Conservation (phyloP, 2,113 vertebrate genomes). For the Physeter macrocephalus region DNA sequence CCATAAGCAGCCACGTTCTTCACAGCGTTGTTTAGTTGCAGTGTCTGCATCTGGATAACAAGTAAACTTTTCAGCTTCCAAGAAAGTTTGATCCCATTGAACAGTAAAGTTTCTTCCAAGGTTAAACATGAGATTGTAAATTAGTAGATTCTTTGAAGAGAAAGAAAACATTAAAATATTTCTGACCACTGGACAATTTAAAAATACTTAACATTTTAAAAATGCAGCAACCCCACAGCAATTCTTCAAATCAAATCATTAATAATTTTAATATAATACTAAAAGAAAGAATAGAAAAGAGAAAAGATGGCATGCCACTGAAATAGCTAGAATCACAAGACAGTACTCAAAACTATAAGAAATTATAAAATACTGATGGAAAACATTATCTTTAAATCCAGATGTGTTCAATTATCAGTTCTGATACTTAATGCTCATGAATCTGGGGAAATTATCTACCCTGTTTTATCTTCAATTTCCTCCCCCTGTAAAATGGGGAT, state of each 20-base stretch:
- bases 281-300: background rate
- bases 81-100: conserved; percentile 27
- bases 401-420: background rate
- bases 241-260: background rate
- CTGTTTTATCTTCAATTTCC: background rate
- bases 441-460: background rate
- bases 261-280: background rate
- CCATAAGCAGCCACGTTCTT: conserved; percentile 44
- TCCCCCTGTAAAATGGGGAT: background rate
- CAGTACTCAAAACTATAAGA: background rate
- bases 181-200: background rate
- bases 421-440: background rate
- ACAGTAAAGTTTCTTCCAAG: conserved; percentile 53
- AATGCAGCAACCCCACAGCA: background rate
- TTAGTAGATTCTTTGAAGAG: conserved; percentile 55
- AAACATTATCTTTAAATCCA: background rate
- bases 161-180: background rate
- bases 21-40: background rate
- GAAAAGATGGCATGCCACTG: background rate
- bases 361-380: background rate
- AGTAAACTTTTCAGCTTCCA: conserved; percentile 32
- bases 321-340: background rate
- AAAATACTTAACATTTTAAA: background rate
- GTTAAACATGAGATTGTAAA: conserved; percentile 9
- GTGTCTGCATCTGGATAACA: conserved; percentile 24